Base-by-base conservation (phyloP, 2,113 vertebrate genomes). In the Pollimyrus isidori region DNA sequence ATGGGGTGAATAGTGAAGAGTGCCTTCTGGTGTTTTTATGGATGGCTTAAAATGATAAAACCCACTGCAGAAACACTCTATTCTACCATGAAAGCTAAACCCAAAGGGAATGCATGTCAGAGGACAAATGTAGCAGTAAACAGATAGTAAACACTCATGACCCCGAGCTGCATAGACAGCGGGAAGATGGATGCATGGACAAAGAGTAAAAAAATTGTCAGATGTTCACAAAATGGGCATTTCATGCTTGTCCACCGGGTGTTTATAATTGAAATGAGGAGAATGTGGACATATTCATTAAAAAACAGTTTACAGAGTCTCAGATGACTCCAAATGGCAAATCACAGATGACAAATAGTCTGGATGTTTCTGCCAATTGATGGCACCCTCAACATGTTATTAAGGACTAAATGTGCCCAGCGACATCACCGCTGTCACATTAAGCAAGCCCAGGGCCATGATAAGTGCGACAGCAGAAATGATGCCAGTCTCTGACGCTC, bases 301-400 rank as follows among this genome's bases (percentile, higher is more conserved):
- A 23, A 39, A 86, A 50, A 53, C 84, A 30, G 46, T 30, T 86
- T 30, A 30, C 49, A 86, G 84, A 86, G 23, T 13, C 21, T 5
- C 48, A 86, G 6, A 52, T 86, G 46, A 17, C 62, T 88, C 5
- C 35, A 46, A 88, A 73, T 30, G 58, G 56, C 42, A 46, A 88
- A 88, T 88, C 56, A 48, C 42, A 88, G 56, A 39, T 88, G 87
- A 88, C 58, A 88, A 88, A 73, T 73, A 30, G 62, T 46, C 35
- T 19, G 21, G 23, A 88, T 88, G 87, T 42, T 88, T 88, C 48
- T 86, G 42, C 62, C 65, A 50, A 23, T 7, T 9, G 35, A 62
- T 69, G 62, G 65, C 87, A 88, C 53, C 58, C 45, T 88, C 7
- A 62, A 56, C 56, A 88, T 48, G 45, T 48, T 88, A 83, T 83